phyloP scores from a whole-genome alignment of 2,888 invertebrate species.

The Sarcophaga carnaria region DNA sequence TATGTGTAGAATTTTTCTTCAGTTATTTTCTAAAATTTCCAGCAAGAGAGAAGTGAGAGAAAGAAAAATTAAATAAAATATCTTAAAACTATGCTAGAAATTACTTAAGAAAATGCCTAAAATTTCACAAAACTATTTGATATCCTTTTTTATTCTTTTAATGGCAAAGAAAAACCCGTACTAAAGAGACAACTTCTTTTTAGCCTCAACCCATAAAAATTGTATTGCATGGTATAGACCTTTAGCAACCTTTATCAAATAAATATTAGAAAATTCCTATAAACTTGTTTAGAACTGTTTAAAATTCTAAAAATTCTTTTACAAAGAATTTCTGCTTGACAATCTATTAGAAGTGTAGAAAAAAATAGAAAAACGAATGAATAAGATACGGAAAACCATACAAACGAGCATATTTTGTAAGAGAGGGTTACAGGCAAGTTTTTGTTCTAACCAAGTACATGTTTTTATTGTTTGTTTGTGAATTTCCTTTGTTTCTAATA shows the following conservation, averaged over 20 bases:
- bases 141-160: constrained; percentile 1
- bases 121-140: constrained; percentile 3
- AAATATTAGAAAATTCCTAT: constrained; percentile 5
- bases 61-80: not conserved
- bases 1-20: too few species aligned
- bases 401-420: not conserved
- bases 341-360: not conserved
- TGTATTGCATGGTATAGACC: not conserved
- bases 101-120: not conserved
- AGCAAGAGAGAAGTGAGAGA: not conserved
- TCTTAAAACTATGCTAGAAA: constrained; percentile 13
- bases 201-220: constrained; percentile 5
- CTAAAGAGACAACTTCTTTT: constrained; percentile 16
- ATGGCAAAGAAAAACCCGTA: not conserved
- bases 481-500: not conserved
- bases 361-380: not conserved
- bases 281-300: constrained; percentile 9
- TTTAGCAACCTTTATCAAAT: constrained; percentile 31
- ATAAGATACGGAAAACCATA: not conserved
- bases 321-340: constrained; percentile 11
- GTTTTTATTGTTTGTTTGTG: not conserved
- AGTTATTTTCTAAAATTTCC: not conserved
- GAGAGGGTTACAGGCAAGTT: not conserved
- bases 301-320: constrained; percentile 31
- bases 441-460: constrained; percentile 3